These are phyloP conservation scores for Crypturellus tataupa DNA, from an alignment of 2,797 vertebrate genomes.

Conservation along the genomic window DNA sequence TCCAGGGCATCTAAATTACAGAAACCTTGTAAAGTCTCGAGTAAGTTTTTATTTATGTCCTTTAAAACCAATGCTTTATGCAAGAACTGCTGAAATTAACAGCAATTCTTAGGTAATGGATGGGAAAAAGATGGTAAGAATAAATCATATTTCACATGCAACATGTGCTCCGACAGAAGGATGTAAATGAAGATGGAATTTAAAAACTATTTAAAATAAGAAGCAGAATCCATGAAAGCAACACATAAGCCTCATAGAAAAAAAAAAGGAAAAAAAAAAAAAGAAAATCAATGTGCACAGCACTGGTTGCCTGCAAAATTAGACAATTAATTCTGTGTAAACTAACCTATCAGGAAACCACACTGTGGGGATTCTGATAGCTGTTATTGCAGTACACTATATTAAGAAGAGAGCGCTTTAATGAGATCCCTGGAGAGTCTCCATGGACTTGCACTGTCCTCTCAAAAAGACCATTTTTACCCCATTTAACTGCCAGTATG, in stretches of 20 bases:
- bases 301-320: constrained; percentile 71
- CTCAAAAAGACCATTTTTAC: constrained; percentile 72
- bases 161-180: neutral
- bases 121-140: neutral
- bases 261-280: neutral
- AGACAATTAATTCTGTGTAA: constrained; percentile 82
- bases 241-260: neutral
- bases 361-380: constrained; percentile 68
- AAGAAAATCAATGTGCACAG: constrained; percentile 58
- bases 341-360: constrained; percentile 74
- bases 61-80: neutral
- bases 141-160: neutral
- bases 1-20: neutral
- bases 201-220: neutral
- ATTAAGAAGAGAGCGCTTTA: constrained; percentile 72
- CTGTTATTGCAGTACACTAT: constrained; percentile 47
- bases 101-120: neutral
- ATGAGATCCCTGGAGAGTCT: constrained; percentile 80
- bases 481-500: constrained; percentile 46
- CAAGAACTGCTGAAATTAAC: constrained; percentile 27
- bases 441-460: constrained; percentile 36
- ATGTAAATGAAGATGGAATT: constrained; percentile 17
- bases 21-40: neutral
- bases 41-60: neutral
- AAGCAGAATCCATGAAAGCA: constrained; percentile 34